These are phyloP conservation scores for Synergus japonicus DNA, from an alignment of 2,888 invertebrate species.

Conservation along the genomic window DNA sequence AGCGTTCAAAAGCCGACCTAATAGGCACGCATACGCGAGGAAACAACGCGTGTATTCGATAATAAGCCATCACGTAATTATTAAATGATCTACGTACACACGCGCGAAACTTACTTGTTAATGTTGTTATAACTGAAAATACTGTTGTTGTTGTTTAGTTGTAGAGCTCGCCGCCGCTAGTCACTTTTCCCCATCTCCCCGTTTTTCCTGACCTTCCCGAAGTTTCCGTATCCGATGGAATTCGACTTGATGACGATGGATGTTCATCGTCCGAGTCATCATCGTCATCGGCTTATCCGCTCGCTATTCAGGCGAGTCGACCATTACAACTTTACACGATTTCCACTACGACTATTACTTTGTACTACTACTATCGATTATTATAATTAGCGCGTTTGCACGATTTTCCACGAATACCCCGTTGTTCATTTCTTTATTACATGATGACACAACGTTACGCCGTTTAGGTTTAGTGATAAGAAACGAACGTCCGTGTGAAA, in stretches of 20 bases:
- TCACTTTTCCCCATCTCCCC: constrained; percentile 66
- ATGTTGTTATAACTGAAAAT: constrained; percentile 78
- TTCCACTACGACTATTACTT: constrained; percentile 21
- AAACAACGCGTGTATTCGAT: constrained; percentile 42
- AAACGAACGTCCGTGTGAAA: constrained; percentile 15
- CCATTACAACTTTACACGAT: constrained; percentile 42
- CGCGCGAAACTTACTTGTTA: constrained; percentile 75
- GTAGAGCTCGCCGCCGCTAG: constrained; percentile 78
- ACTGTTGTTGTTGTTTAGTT: constrained; percentile 78
- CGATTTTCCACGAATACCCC: constrained; percentile 7
- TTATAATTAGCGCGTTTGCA: constrained; percentile 28
- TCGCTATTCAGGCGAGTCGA: constrained; percentile 40
- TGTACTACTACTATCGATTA: constrained; percentile 5
- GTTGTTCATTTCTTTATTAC: constrained; percentile 21
- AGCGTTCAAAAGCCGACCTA: constrained; percentile 31
- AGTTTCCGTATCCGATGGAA: neutral
- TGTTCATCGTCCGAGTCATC: neutral
- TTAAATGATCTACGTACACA: constrained; percentile 47
- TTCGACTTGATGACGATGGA: neutral
- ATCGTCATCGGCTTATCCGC: constrained; percentile 40
- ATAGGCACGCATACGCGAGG: constrained; percentile 46
- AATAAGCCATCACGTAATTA: constrained; percentile 52
- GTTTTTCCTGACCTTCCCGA: constrained; percentile 40
- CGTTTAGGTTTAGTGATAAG: constrained; percentile 37
- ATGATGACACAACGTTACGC: constrained; percentile 38